Conservation (phyloP, 1,140 invertebrate genomes). For the Trigoniulus corallinus region DNA sequence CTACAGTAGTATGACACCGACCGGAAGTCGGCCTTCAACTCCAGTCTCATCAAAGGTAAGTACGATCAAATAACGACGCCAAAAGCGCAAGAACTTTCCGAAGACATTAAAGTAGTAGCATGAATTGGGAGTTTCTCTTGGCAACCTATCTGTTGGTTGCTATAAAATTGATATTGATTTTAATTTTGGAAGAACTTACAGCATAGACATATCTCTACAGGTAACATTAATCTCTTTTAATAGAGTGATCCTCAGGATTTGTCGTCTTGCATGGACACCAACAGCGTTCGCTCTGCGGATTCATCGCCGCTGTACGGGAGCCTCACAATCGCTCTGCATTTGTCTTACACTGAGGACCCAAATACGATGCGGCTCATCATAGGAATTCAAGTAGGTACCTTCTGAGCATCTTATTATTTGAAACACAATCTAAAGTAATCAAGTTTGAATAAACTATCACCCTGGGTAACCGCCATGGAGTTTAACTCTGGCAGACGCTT, state of each 20-base stretch:
- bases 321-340: neutral
- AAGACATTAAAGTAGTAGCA: neutral
- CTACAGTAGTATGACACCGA: slow-evolving; percentile 3
- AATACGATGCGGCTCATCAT: neutral
- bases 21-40: neutral
- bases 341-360: neutral
- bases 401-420: neutral
- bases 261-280: neutral
- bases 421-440: neutral
- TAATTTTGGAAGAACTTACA: neutral
- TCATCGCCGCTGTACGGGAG: neutral
- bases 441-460: neutral
- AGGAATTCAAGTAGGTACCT: neutral
- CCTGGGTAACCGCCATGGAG: neutral
- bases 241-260: neutral
- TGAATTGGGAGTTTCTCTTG: too few species aligned
- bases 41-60: neutral
- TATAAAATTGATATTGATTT: too few species aligned
- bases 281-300: neutral
- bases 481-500: neutral
- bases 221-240: neutral
- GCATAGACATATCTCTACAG: neutral
- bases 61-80: neutral
- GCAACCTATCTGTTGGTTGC: too few species aligned
- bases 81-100: neutral